Conservation (phyloP, 1,140 invertebrate species). For the Trissolcus basalis region DNA sequence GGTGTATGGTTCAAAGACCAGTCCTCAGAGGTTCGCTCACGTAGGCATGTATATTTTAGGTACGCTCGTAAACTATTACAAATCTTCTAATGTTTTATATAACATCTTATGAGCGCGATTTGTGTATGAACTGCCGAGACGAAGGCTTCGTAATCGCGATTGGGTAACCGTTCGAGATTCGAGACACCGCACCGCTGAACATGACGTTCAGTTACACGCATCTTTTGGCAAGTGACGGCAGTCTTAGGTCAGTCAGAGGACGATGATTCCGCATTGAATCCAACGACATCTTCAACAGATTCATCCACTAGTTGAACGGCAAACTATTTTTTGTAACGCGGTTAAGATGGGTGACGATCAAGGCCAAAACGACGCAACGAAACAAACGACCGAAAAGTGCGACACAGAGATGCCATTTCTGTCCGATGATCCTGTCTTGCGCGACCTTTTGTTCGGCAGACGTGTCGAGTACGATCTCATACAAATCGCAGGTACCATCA, state of each 20-base stretch:
- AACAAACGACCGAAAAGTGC: constrained; percentile 9
- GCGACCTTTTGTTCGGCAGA: constrained; percentile 39
- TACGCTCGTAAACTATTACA: no score
- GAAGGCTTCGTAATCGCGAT: constrained; percentile 45
- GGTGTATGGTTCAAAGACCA: no score
- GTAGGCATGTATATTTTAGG: no score
- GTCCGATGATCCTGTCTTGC: constrained; percentile 34
- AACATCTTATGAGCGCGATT: constrained; percentile 17
- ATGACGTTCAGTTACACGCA: constrained; percentile 31
- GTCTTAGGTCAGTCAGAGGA: constrained; percentile 13
- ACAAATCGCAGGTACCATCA: constrained; percentile 48
- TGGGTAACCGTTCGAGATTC: constrained; percentile 49
- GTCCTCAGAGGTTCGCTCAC: no score
- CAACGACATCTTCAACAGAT: neutral
- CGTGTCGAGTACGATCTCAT: constrained; percentile 33
- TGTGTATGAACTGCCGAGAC: constrained; percentile 24
- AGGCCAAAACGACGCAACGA: neutral
- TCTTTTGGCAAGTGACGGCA: constrained; percentile 48
- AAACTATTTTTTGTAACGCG: neutral
- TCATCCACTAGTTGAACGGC: neutral
- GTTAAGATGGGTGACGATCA: neutral
- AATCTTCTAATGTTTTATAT: constrained; percentile 32
- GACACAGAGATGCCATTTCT: constrained; percentile 30
- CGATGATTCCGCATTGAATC: constrained; percentile 18
- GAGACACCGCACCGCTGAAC: constrained; percentile 12